Base-by-base conservation (phyloP, 2,113 vertebrate species). In the Trochalopteron elliotii region DNA sequence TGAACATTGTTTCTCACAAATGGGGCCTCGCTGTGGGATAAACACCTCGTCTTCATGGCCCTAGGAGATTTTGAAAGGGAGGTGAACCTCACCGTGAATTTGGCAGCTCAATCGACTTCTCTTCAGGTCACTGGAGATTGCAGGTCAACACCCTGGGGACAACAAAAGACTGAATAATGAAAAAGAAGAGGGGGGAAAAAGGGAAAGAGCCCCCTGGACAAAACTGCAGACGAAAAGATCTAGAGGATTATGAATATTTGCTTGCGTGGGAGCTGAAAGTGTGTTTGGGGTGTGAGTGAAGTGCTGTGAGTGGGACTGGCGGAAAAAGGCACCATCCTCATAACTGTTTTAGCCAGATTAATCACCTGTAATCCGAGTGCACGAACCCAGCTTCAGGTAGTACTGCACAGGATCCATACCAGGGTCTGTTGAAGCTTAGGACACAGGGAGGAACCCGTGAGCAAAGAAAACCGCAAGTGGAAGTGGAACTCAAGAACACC, bases 41-140 rank as follows among this genome's bases (percentile, higher is more conserved):
- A 55, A 55, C 31, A 20, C 10, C 50, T 52, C 6, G 9, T 18
- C 16, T 52, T 27, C 6, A 3, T 52, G 50, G 15, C 27, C 27
- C 50, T 30, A 52, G 53, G 19, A 55, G 30, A 55, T 31, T 55
- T 55, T 33, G 18, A 55, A 55, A 33, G 53, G 12, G 31, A 55
- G 18, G 30, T 7, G 4, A 1, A 11, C 30, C 55, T n/a, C 5
- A 8, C 31, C 5, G 12, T 2, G 3, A 21, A 20, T 56, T 56
- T 11, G 3, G 19, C 31, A 33, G 31, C 31, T 56, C 4, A 12
- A 21, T 22, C 5, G 12, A 33, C 31, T 56, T 56, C 55, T 56
- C 31, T 33, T 56, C 20, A 22, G 55, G 31, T 56, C 12, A 56
- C 31, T 7, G 5, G 31, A 33, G 55, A 56, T n/a, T 56, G 31